Evolutionary conservation across 2,113 vertebrate genomes (phyloP).

Genomic region (Scolopax mira): DNA sequence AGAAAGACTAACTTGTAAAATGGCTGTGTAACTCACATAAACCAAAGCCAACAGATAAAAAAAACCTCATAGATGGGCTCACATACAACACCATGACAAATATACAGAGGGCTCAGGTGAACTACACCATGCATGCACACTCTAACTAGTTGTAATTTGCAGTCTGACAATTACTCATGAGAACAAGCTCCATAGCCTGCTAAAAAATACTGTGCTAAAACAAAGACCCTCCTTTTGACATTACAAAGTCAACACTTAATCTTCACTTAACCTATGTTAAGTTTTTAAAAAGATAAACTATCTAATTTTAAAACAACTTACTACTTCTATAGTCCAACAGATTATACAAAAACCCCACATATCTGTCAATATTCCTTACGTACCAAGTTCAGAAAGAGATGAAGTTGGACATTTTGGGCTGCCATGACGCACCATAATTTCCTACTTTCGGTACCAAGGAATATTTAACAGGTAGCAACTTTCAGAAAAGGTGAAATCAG

Average conservation of each 20-base stretch:
- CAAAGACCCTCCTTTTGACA: not conserved
- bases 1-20: not conserved
- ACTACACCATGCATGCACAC: accelerated
- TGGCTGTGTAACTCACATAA: not conserved
- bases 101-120: not conserved
- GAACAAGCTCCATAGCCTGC: not conserved
- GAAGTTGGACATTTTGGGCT: not conserved
- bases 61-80: not conserved
- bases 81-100: not conserved
- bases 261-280: not conserved
- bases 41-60: not conserved
- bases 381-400: not conserved
- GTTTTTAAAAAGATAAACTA: not conserved
- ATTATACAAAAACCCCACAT: not conserved
- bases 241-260: not conserved
- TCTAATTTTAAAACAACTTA: not conserved
- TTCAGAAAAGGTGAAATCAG: not conserved
- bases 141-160: not conserved
- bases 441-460: not conserved
- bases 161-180: not conserved
- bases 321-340: not conserved
- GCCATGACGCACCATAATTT: not conserved
- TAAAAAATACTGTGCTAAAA: not conserved
- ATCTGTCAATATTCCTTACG: not conserved
- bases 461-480: not conserved